phyloP scores from a whole-genome alignment of 2,797 vertebrate species.

The Ataeniobius toweri region DNA sequence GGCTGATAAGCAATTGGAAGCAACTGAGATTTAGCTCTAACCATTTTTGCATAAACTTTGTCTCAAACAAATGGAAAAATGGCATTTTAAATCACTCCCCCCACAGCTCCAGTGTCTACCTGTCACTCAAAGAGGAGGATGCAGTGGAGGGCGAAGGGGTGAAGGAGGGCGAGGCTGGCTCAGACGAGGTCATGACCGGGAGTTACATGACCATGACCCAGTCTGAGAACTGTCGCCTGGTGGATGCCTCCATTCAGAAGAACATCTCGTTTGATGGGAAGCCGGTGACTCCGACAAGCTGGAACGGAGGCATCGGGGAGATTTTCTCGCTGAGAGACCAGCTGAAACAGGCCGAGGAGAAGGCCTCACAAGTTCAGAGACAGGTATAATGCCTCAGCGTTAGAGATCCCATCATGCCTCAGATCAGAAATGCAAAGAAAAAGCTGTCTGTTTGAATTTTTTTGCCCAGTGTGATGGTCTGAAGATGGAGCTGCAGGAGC shows the following conservation, averaged over 20 bases:
- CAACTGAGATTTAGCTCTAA: not conserved
- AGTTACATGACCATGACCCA: slow-evolving; percentile 75
- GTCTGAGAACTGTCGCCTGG: slow-evolving; percentile 73
- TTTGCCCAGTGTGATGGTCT: slow-evolving; percentile 79
- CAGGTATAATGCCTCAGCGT: slow-evolving; percentile 66
- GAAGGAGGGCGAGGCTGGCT: slow-evolving; percentile 47
- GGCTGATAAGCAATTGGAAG: slow-evolving; percentile 11
- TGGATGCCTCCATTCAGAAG: slow-evolving; percentile 84
- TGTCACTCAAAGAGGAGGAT: slow-evolving; percentile 78
- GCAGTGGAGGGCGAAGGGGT: slow-evolving; percentile 49
- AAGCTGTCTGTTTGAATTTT: not conserved
- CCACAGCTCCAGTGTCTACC: slow-evolving; percentile 75
- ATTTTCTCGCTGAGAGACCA: slow-evolving; percentile 82
- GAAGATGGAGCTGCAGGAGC: slow-evolving; percentile 81
- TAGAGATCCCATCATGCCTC: too few species aligned
- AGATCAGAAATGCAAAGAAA: not conserved
- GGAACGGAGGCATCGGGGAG: slow-evolving; percentile 80
- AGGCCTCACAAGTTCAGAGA: slow-evolving; percentile 78
- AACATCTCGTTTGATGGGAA: slow-evolving; percentile 85
- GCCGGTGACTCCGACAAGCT: slow-evolving; percentile 71
- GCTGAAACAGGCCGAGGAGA: slow-evolving; percentile 83
- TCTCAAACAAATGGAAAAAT: not conserved
- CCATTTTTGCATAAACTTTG: not conserved
- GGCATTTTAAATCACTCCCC: not conserved
- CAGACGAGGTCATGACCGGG: slow-evolving; percentile 64